These are phyloP conservation scores for Campopleginae sp. DNA, from an alignment of 2,888 invertebrate genomes.

Conservation along the genomic window DNA sequence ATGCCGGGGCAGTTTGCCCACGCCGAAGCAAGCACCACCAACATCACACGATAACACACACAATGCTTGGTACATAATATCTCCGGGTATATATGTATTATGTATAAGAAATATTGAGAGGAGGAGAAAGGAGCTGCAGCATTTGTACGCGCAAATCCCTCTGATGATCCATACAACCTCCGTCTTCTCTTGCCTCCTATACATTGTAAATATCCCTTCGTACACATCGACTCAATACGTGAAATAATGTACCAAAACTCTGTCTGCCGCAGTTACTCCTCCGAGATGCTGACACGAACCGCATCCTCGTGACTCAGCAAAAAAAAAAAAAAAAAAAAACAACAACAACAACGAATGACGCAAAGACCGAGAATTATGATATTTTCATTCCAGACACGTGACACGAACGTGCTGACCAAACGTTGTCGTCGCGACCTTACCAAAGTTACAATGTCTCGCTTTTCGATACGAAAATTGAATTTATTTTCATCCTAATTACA, in stretches of 20 bases:
- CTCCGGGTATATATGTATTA: background rate
- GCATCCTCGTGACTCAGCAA: background rate
- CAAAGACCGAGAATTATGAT: constrained; percentile 9
- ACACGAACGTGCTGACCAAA: constrained; percentile 32
- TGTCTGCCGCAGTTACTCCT: background rate
- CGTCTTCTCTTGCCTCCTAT: background rate
- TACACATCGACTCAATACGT: constrained; percentile 4
- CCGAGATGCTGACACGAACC: constrained; percentile 10
- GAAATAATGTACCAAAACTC: constrained; percentile 16
- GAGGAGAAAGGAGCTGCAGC: constrained; percentile 22
- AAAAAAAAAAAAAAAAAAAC: too few species aligned
- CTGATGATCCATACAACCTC: constrained; percentile 20
- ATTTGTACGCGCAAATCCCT: constrained; percentile 20
- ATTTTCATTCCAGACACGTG: constrained; percentile 26
- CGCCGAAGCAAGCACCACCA: constrained; percentile 62
- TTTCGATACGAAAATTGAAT: background rate
- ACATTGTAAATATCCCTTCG: background rate
- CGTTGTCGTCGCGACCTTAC: background rate
- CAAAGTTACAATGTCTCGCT: background rate
- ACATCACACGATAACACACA: constrained; percentile 35
- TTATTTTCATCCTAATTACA: background rate
- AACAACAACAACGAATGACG: constrained; percentile 19
- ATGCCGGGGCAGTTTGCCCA: constrained; percentile 75
- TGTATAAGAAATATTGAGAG: constrained; percentile 12
- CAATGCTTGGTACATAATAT: constrained; percentile 17